Evolutionary conservation across 2,113 vertebrate genomes (phyloP).

Genomic region (Prochilodus magdalenae): DNA sequence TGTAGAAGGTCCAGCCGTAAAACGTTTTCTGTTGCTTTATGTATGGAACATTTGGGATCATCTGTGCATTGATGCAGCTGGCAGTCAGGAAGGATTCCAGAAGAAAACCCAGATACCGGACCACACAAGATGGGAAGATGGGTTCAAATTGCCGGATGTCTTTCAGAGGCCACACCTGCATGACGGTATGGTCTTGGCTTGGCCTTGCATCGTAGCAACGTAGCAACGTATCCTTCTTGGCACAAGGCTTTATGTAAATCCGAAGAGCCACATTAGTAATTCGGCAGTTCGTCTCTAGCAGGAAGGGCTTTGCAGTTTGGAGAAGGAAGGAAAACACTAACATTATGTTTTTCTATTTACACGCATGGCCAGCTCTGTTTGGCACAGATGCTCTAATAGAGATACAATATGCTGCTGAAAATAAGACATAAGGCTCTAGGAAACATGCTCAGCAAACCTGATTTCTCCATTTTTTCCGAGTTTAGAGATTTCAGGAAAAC

Average conservation of each 20-base stretch:
- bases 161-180: neutral
- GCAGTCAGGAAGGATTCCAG: slow-evolving; percentile 23
- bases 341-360: slow-evolving; percentile 21
- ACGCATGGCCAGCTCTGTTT: slow-evolving; percentile 28
- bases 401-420: slow-evolving; percentile 43
- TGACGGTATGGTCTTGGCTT: slow-evolving; percentile 1
- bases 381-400: slow-evolving; percentile 36
- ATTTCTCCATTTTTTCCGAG: neutral
- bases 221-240: no score
- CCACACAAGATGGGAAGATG: slow-evolving; percentile 41
- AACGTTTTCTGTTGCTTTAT: slow-evolving; percentile 16
- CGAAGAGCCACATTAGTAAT: neutral
- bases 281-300: neutral
- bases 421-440: slow-evolving; percentile 27
- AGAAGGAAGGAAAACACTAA: slow-evolving; percentile 1
- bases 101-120: slow-evolving; percentile 29
- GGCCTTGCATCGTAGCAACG: neutral
- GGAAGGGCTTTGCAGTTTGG: neutral
- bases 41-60: slow-evolving; percentile 46
- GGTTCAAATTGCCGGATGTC: slow-evolving; percentile 3
- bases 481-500: neutral
- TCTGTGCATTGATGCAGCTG: slow-evolving; percentile 29
- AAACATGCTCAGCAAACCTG: slow-evolving; percentile 32
- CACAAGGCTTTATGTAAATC: slow-evolving; percentile 10
- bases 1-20: neutral